Base-by-base conservation (phyloP, 2,888 invertebrate genomes). In the Nyleta sp. region DNA sequence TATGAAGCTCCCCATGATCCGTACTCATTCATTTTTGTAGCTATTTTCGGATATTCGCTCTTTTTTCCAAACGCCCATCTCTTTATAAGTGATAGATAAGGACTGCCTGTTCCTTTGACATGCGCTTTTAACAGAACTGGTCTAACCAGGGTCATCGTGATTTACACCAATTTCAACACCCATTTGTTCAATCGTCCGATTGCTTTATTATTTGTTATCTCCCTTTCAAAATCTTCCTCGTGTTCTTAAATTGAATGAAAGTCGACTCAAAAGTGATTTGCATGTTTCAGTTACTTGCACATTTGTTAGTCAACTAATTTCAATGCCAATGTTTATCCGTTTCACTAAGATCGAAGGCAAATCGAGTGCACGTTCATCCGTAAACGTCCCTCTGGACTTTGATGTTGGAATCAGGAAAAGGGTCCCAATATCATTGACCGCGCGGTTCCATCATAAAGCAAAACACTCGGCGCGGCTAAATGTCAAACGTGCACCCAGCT, bases 401-500 rank as follows among this genome's bases (percentile, higher is more conserved):
- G 60, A 60, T 22, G 40, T 59, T 44, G 15, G 55, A 52, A 64
- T 4, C 48, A 64, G 55, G 65, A 74, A 74, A 74, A 67, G 38
- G 59, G 44, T 52, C 10, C 1, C 18, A 44, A 57, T 74, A 74
- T 59, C 74, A 44, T 70, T 71, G 74, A 71, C 70, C 78, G 76
- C 57, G 75, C 60, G 55, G 68, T 68, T 80, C 72, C 59, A 64
- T 65, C 57, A 67, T 67, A 71, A 67, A 74, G 68, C 67, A 78
- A 70, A 78, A 74, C 67, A 53, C 48, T 70, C 59, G 17, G 17
- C 38, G 52, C 3, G 50, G 13, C 75, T 84, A 87, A 88, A 88
- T 88, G 87, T 88, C 88, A 88, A 85, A 87, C 82, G 82, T 81
- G 82, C 84, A 81, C 67, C 78, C n/a, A n/a, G 78, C 68, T 76